Conservation (phyloP, 2,888 invertebrate species). For the Polydrusus cervinus region DNA sequence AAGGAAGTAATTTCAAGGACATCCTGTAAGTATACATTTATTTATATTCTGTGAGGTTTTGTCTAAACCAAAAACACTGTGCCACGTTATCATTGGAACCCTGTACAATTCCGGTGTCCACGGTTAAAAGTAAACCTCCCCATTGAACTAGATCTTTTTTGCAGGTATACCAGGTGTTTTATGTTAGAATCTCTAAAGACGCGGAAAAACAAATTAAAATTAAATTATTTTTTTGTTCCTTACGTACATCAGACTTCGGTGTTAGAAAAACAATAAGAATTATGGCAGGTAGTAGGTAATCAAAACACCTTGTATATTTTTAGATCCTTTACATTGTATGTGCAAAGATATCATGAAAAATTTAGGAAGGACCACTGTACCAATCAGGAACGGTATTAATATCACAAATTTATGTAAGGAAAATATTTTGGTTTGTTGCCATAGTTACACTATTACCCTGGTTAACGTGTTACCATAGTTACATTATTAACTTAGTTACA, state of each 20-base stretch:
- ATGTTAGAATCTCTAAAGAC: not conserved
- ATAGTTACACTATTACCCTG: not conserved
- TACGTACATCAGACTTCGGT: not conserved
- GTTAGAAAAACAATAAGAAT: constrained; percentile 14
- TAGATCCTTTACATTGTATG: constrained; percentile 43
- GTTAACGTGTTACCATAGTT: too few species aligned
- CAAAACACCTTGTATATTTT: constrained; percentile 51
- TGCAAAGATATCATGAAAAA: constrained; percentile 37
- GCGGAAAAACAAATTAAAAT: too few species aligned
- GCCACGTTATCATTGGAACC: too few species aligned
- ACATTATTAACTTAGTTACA: too few species aligned
- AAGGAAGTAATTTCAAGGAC: too few species aligned
- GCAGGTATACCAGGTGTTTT: not conserved
- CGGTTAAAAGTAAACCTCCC: too few species aligned
- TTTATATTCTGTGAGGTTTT: not conserved
- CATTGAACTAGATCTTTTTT: not conserved
- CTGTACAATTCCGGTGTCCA: too few species aligned
- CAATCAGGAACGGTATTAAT: constrained; percentile 43
- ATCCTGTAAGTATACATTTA: too few species aligned
- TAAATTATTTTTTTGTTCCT: not conserved
- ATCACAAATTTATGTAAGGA: constrained; percentile 21
- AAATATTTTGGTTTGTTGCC: constrained; percentile 9
- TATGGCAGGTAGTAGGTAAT: constrained; percentile 20
- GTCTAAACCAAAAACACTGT: not conserved
- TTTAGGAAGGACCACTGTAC: constrained; percentile 48